phyloP scores from a whole-genome alignment of 2,113 vertebrate species.

The Channa maculata region DNA sequence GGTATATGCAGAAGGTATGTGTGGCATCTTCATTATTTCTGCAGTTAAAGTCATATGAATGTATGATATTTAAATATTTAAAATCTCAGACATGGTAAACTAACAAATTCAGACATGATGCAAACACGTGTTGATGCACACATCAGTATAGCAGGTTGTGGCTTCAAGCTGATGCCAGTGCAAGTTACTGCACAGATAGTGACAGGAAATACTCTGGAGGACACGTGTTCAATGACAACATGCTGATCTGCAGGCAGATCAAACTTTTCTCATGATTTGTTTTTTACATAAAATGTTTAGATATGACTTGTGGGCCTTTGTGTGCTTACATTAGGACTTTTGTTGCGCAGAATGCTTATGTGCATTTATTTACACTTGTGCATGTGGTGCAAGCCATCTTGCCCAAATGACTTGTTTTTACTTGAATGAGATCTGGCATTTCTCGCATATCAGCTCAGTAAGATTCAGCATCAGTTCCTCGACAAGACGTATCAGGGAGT shows the following conservation, averaged over 20 bases:
- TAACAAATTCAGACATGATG: neutral
- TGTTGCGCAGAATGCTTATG: too few species aligned
- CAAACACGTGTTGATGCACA: neutral
- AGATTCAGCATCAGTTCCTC: neutral
- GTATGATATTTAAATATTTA: too few species aligned
- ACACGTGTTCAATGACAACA: neutral
- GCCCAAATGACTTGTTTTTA: constrained; percentile 18
- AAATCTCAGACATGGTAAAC: neutral
- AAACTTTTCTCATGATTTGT: neutral
- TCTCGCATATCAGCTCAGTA: constrained; percentile 1
- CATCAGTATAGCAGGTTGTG: neutral
- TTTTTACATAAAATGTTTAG: too few species aligned
- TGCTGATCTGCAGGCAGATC: neutral
- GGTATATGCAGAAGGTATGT: too few species aligned
- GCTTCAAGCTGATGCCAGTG: neutral
- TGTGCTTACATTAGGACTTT: too few species aligned
- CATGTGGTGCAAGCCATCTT: neutral
- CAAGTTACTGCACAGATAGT: neutral
- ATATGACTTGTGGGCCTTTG: neutral
- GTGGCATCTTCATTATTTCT: too few species aligned
- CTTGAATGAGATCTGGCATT: constrained; percentile 10
- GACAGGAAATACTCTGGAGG: neutral
- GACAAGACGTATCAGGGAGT: neutral
- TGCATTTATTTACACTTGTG: too few species aligned
- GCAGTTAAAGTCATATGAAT: neutral